Percentiles rank a stretch among this genome's conserved stretches.
phyloP scores from a whole-genome alignment of 2,888 invertebrate genomes.

The Polia nebulosa region DNA sequence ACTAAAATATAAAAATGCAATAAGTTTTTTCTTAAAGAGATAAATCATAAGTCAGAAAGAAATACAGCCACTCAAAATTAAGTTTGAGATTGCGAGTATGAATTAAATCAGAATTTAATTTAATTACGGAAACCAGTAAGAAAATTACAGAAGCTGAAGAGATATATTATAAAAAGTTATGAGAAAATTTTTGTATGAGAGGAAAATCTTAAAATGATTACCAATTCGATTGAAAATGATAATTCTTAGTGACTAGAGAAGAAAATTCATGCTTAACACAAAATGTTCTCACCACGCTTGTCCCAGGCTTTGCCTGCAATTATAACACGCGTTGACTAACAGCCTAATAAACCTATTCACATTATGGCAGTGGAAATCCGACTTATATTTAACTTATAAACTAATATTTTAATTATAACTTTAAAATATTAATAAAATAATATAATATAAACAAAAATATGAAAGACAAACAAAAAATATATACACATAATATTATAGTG shows the following conservation, averaged over 20 bases:
- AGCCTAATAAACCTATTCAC: conserved; percentile 62
- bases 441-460: conserved; percentile 53
- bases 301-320: conserved; percentile 86
- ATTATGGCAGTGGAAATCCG: conserved; percentile 64
- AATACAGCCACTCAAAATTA: conserved; percentile 46
- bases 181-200: conserved; percentile 40
- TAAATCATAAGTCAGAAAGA: conserved; percentile 32
- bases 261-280: conserved; percentile 82
- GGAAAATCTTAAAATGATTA: conserved; percentile 48
- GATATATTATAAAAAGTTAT: conserved; percentile 49
- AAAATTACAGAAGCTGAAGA: conserved; percentile 55
- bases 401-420: conserved; percentile 32
- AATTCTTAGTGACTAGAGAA: conserved; percentile 58
- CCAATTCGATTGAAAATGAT: conserved; percentile 52
- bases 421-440: conserved; percentile 46
- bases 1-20: conserved; percentile 50
- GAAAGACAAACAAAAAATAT: conserved; percentile 55
- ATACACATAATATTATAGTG: conserved; percentile 31
- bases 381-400: conserved; percentile 44
- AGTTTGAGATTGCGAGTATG: conserved; percentile 29
- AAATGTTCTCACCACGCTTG: conserved; percentile 87
- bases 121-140: conserved; percentile 42
- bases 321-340: conserved; percentile 79
- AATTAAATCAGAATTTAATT: conserved; percentile 32
- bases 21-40: conserved; percentile 10